Evolutionary conservation across 2,113 vertebrate species (phyloP).

Genomic region (Fukomys damarensis): DNA sequence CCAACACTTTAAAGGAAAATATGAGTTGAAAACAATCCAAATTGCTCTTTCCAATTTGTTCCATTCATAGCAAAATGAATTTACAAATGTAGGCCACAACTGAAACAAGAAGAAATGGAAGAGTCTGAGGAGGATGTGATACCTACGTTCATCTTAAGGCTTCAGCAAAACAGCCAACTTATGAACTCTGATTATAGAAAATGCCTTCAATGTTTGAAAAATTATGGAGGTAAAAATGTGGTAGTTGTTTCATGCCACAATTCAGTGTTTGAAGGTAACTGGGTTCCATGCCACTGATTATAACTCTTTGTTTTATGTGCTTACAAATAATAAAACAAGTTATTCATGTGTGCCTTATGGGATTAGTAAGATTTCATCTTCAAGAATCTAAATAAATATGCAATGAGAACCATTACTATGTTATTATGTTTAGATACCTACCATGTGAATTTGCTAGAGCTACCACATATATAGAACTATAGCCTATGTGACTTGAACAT

Average conservation of each 20-base stretch:
- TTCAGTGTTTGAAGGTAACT: neutral
- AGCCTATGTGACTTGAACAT: neutral
- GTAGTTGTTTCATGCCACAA: neutral
- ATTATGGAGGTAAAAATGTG: neutral
- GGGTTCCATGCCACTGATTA: neutral
- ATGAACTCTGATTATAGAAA: neutral
- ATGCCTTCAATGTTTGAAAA: neutral
- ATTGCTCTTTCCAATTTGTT: neutral
- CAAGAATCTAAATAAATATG: neutral
- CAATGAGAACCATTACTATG: neutral
- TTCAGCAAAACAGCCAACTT: conserved; percentile 6
- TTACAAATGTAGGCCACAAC: conserved; percentile 27
- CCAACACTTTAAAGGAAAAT: neutral
- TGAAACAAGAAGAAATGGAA: conserved; percentile 34
- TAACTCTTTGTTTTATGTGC: neutral
- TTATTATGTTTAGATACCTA: neutral
- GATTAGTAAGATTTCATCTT: neutral
- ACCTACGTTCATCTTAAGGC: conserved; percentile 32
- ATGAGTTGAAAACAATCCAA: neutral
- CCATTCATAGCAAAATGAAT: neutral
- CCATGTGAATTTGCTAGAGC: neutral
- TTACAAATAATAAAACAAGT: neutral
- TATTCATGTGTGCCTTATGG: neutral
- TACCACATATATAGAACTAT: neutral
- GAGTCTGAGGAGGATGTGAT: conserved; percentile 23